Evolutionary conservation across 2,113 vertebrate genomes (phyloP).

Genomic region (Silurus meridionalis): DNA sequence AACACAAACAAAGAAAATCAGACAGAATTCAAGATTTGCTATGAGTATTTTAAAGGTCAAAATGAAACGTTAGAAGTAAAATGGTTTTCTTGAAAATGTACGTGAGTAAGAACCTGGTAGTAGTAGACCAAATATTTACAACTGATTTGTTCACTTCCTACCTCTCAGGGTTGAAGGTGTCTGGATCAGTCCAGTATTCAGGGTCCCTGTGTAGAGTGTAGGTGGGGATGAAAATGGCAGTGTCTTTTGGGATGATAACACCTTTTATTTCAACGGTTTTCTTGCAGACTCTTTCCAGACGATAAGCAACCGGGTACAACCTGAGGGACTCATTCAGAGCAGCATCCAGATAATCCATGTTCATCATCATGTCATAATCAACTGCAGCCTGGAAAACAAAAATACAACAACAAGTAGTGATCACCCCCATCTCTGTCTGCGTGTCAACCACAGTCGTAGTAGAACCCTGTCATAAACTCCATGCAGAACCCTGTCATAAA

Average conservation of each 20-base stretch:
- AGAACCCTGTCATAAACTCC: too few species aligned
- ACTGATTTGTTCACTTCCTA: neutral
- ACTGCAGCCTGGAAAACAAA: conserved; percentile 59
- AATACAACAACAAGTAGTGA: neutral
- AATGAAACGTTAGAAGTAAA: neutral
- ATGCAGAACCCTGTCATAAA: neutral
- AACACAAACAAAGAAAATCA: too few species aligned
- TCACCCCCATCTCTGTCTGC: too few species aligned
- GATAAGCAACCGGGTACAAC: conserved; percentile 62
- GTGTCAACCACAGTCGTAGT: too few species aligned
- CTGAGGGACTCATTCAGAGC: conserved; percentile 76
- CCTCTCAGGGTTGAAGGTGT: conserved; percentile 53
- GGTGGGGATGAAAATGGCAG: conserved; percentile 53
- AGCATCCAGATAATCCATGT: conserved; percentile 85
- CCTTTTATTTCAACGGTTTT: conserved; percentile 71
- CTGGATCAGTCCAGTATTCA: conserved; percentile 47
- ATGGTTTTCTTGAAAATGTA: neutral
- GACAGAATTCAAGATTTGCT: too few species aligned
- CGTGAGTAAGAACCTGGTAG: too few species aligned
- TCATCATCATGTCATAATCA: conserved; percentile 62
- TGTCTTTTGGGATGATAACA: conserved; percentile 65
- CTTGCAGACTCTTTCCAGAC: conserved; percentile 77
- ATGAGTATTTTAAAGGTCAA: too few species aligned
- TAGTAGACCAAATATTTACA: neutral
- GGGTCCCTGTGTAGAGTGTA: conserved; percentile 67